phyloP scores from a whole-genome alignment of 2,113 vertebrate species.

The Myiozetetes cayanensis region DNA sequence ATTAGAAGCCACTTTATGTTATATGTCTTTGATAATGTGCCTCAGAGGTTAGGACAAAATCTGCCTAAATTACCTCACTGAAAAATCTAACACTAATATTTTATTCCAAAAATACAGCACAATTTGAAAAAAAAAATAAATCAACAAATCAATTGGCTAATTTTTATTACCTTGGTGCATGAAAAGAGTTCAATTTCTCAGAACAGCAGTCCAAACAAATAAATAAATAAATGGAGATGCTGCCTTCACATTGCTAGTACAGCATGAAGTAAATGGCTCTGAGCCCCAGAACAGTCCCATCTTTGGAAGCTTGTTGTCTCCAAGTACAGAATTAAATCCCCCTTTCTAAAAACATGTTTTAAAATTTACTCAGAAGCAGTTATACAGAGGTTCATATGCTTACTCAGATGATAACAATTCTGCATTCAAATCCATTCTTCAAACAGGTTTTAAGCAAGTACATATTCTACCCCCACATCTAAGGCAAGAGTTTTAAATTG shows the following conservation, averaged over 20 bases:
- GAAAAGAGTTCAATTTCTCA: background rate
- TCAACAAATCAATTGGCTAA: rapidly evolving
- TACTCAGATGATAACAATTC: background rate
- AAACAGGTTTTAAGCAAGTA: background rate
- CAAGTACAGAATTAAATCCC: background rate
- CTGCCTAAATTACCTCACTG: background rate
- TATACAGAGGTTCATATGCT: background rate
- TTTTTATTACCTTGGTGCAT: background rate
- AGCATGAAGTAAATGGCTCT: rapidly evolving
- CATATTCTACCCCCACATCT: background rate
- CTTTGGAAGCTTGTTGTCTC: background rate
- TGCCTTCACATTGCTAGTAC: background rate
- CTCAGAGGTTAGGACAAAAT: background rate
- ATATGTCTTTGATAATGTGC: background rate
- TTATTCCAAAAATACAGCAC: rapidly evolving
- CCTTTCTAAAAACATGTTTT: background rate
- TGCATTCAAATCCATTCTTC: background rate
- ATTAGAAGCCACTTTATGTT: background rate
- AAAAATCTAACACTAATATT: background rate
- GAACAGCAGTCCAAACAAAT: background rate
- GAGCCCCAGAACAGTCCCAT: background rate
- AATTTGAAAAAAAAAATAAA: background rate
- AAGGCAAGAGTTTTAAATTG: background rate
- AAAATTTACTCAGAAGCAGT: background rate
- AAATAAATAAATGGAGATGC: rapidly evolving